Evolutionary conservation across 2,797 vertebrate genomes (phyloP), one percentile per base, ranked within the genome.

Genomic region (Calcarius lapponicus): DNA sequence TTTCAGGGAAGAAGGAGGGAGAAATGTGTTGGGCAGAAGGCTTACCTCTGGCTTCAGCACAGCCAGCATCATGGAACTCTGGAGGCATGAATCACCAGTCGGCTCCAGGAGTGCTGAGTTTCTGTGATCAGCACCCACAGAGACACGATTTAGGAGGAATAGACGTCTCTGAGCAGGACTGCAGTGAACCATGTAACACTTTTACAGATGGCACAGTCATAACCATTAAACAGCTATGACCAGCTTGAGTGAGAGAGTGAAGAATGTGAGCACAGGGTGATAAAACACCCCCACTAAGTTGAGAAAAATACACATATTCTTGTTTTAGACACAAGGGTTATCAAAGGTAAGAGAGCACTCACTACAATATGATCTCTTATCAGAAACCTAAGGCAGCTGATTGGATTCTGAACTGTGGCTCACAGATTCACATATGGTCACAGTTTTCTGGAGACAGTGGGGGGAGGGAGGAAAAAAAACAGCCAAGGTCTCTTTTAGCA

Each of bases 311-410:
- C 70, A 93, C 62, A 60, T 70, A 73, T 79, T 96, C 94, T 90
- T 82, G 86, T 96, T 97, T 96, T 94, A 92, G 96, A 92, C 2
- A 12, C 86, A 69, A 13, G 67, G 90, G 67, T 95, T 97, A 94
- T 96, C 94, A 96, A 96, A 98, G 96, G 90, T 84, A 90, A 86
- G 53, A 12, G 73, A 93, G 86, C 47, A 64, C 75, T 94, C 80
- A 69, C 34, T 88, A 94, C 70, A 92, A 67, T 75, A 90, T 47
- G 94, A 96, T 96, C 95, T 92, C 92, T 95, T 97, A 98, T 96
- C 97, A 97, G 94, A 98, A 98, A 97, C 95, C 91, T 60, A 91
- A 97, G 90, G 96, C 96, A 97, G 95, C 95, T 97, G 96, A 71
- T 47, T 95, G 50, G 61, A 89, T 97, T 97, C 96, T 94, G 92